These are phyloP conservation scores for Caenorhabditis becei DNA, from an alignment of 2,888 invertebrate species.

Conservation along the genomic window DNA sequence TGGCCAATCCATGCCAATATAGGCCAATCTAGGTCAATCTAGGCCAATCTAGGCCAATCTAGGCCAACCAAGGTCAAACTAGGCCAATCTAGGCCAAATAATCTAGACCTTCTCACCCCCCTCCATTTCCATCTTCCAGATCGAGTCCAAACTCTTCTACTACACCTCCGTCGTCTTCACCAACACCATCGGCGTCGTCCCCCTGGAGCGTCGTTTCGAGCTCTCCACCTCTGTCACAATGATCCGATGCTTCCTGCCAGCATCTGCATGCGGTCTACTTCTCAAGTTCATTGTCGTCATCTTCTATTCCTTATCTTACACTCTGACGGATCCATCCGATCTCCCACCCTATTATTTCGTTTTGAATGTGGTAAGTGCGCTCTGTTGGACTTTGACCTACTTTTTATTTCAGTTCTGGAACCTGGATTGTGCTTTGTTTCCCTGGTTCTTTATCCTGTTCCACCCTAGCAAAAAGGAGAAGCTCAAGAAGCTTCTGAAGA, in stretches of 20 bases:
- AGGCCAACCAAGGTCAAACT: too few species aligned
- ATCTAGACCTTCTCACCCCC: too few species aligned
- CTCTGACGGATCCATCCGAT: slow-evolving; percentile 8
- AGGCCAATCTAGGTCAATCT: too few species aligned
- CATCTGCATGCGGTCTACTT: slow-evolving; percentile 20
- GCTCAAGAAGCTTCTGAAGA: slow-evolving; percentile 22
- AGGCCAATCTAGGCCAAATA: too few species aligned
- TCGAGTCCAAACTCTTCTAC: slow-evolving; percentile 35
- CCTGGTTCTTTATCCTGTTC: slow-evolving; percentile 50
- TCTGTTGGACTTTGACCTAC: background rate
- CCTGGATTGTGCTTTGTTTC: slow-evolving; percentile 38
- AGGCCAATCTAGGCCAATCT: too few species aligned
- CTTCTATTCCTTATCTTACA: slow-evolving; percentile 18
- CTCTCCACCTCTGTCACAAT: slow-evolving; percentile 35
- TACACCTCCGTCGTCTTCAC: slow-evolving; percentile 36
- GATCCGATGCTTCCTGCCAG: slow-evolving; percentile 41
- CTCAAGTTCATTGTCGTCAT: slow-evolving; percentile 31
- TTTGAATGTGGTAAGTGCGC: slow-evolving; percentile 28
- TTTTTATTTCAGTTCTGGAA: slow-evolving; percentile 43
- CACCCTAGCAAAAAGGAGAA: slow-evolving; percentile 42
- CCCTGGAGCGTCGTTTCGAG: slow-evolving; percentile 36
- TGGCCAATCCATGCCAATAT: too few species aligned
- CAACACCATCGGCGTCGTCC: slow-evolving; percentile 32
- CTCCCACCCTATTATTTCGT: slow-evolving; percentile 39
- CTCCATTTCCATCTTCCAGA: too few species aligned